phyloP scores from a whole-genome alignment of 2,797 vertebrate genomes.

The Simalia tracyae region DNA sequence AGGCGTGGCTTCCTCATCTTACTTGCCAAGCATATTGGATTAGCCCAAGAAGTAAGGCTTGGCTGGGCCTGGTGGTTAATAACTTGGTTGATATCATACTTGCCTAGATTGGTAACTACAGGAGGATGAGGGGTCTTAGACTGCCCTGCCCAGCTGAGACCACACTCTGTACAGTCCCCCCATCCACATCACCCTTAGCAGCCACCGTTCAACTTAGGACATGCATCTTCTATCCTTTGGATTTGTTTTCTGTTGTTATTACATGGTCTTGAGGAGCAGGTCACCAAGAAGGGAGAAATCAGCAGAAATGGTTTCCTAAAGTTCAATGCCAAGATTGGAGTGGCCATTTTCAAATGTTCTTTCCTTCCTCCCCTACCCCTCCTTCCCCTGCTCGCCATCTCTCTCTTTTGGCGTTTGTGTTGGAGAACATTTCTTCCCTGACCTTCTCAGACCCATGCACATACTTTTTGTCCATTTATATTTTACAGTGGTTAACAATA shows the following conservation, averaged over 20 bases:
- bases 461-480: conserved; percentile 63
- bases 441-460: background rate
- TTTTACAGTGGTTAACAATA: conserved; percentile 79
- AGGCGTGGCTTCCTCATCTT: background rate
- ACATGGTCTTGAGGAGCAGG: background rate
- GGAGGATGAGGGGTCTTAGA: background rate
- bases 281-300: background rate
- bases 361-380: background rate
- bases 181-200: background rate
- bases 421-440: conserved; percentile 46
- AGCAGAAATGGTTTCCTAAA: conserved; percentile 59
- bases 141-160: background rate
- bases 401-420: conserved; percentile 10
- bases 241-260: background rate
- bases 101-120: background rate
- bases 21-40: background rate
- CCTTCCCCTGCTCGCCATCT: background rate
- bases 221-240: background rate
- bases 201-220: background rate
- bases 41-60: background rate
- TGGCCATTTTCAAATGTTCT: conserved; percentile 34
- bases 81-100: background rate
- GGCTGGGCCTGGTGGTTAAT: background rate
- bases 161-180: background rate
- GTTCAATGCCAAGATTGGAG: conserved; percentile 69